Evolutionary conservation across 2,797 vertebrate genomes (phyloP).

Genomic region (Semaprochilodus insignis): DNA sequence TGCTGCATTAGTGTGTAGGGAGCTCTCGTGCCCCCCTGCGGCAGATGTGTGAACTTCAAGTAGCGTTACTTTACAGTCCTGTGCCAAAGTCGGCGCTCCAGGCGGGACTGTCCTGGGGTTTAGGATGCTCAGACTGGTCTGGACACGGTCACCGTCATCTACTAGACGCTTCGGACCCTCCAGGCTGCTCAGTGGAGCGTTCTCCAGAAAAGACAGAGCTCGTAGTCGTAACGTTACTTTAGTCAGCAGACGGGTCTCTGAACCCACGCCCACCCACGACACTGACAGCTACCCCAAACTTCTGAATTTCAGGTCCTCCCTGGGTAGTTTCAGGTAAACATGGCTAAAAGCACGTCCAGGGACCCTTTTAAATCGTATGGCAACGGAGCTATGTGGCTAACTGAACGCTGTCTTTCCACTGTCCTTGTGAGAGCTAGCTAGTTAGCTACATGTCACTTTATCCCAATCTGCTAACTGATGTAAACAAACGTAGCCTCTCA

Average conservation of each 20-base stretch:
- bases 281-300: constrained; percentile 47
- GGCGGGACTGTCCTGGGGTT: constrained; percentile 29
- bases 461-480: neutral
- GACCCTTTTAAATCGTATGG: neutral
- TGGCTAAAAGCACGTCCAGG: neutral
- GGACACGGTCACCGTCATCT: constrained; percentile 61
- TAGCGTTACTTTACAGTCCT: neutral
- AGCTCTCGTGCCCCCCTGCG: neutral
- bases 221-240: constrained; percentile 8
- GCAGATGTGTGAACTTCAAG: constrained; percentile 20
- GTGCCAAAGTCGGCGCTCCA: neutral
- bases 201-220: constrained; percentile 25
- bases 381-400: neutral
- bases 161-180: constrained; percentile 50
- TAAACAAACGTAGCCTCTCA: constrained; percentile 24
- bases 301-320: constrained; percentile 50
- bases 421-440: neutral
- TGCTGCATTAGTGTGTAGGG: neutral
- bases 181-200: constrained; percentile 47
- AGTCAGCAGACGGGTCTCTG: constrained; percentile 33
- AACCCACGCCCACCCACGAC: constrained; percentile 38
- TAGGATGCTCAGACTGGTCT: constrained; percentile 73
- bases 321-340: constrained; percentile 71
- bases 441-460: neutral
- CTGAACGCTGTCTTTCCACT: neutral